phyloP scores from a whole-genome alignment of 2,888 invertebrate genomes.

The Myathropa florea region DNA sequence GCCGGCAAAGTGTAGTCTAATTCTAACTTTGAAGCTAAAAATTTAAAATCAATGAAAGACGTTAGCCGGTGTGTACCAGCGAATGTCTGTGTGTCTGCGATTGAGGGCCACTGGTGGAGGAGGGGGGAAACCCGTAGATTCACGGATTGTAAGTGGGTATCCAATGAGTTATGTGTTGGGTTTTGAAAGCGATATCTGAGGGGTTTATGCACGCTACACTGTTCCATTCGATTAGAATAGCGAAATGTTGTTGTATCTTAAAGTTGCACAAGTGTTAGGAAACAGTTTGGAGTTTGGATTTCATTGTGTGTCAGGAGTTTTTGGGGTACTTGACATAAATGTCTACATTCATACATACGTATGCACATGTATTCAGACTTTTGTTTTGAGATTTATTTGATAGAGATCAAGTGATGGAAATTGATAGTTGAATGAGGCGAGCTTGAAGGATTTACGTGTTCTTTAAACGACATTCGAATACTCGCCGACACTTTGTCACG shows the following conservation, averaged over 20 bases:
- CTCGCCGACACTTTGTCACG: background rate
- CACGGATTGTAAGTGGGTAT: background rate
- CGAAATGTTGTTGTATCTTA: conserved; percentile 1
- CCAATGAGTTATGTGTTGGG: conserved; percentile 2
- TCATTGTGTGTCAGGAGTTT: background rate
- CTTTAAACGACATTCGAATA: background rate
- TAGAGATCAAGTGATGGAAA: background rate
- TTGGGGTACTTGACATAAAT: background rate
- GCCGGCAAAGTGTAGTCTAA: conserved; percentile 13
- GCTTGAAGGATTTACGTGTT: background rate
- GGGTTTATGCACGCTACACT: conserved; percentile 20
- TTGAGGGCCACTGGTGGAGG: background rate
- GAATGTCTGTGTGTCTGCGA: background rate
- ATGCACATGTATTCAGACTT: background rate
- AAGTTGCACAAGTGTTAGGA: background rate
- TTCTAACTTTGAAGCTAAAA: conserved; percentile 9
- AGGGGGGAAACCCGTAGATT: background rate
- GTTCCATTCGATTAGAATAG: conserved; percentile 7
- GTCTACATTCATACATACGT: too few relatives aligned
- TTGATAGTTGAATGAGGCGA: background rate
- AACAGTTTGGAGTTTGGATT: background rate
- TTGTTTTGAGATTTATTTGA: background rate
- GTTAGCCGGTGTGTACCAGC: background rate
- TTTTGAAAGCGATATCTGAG: conserved; percentile 36
- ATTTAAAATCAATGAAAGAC: conserved; percentile 45